phyloP scores from a whole-genome alignment of 2,113 vertebrate genomes.

The Paramisgurnus dabryanus region DNA sequence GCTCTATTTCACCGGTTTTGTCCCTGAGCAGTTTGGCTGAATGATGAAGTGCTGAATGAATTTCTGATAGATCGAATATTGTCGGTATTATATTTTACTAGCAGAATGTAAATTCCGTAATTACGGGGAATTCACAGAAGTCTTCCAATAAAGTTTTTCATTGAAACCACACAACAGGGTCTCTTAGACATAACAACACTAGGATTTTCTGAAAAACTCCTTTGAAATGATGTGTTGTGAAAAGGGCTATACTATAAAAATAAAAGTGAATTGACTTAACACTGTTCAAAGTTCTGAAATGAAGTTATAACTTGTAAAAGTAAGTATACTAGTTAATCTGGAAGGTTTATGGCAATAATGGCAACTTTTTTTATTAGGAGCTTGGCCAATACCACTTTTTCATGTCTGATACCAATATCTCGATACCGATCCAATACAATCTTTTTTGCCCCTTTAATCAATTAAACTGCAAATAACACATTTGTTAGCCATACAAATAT shows the following conservation, averaged over 20 bases:
- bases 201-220: too few relatives aligned
- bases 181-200: too few relatives aligned
- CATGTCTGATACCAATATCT: too few relatives aligned
- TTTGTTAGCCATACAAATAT: neutral
- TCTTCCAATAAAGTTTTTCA: too few relatives aligned
- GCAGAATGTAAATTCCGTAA: conserved; percentile 22
- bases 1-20: conserved; percentile 50
- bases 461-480: too few relatives aligned
- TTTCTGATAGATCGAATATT: conserved; percentile 48
- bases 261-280: neutral
- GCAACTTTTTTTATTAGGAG: too few relatives aligned
- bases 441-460: too few relatives aligned
- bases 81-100: neutral
- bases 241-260: too few relatives aligned
- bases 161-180: too few relatives aligned
- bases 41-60: conserved; percentile 48
- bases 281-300: conserved; percentile 12
- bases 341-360: neutral
- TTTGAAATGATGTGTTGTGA: too few relatives aligned
- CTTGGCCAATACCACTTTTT: too few relatives aligned
- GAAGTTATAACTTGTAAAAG: conserved; percentile 3
- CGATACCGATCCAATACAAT: too few relatives aligned
- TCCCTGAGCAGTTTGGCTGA: conserved; percentile 48
- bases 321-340: neutral
- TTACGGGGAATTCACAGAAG: neutral